Conservation (phyloP, 2,888 invertebrate genomes). For the Lacanobia wlatinum region DNA sequence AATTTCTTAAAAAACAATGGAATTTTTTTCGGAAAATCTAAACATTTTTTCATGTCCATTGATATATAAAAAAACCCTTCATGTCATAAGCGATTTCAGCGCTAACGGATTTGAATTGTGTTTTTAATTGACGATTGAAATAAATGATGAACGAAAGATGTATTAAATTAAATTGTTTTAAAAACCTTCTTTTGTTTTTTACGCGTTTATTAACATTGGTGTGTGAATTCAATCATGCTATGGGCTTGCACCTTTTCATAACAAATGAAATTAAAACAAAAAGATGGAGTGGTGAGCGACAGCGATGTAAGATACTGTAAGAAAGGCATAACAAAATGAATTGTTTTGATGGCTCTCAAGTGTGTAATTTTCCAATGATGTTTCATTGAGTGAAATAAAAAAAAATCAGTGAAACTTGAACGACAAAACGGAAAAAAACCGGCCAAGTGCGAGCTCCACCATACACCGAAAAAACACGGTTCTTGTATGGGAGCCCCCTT, state of each 20-base stretch:
- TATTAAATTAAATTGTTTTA: neutral
- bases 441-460: no score
- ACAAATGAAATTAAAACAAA: neutral
- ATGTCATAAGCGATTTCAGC: neutral
- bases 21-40: neutral
- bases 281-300: neutral
- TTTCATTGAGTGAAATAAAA: neutral
- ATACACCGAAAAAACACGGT: no score
- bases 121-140: no score
- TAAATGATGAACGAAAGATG: no score
- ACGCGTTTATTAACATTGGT: no score
- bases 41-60: no score
- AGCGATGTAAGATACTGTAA: neutral
- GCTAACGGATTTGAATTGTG: neutral
- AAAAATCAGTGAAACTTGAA: neutral
- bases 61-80: no score
- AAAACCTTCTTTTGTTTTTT: neutral
- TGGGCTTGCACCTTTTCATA: neutral
- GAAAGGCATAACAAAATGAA: neutral
- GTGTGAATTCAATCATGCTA: conserved; percentile 1
- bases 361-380: neutral
- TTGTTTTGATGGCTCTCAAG: neutral
- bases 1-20: neutral
- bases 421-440: no score
- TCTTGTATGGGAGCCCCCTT: no score